Conservation (phyloP, 2,113 vertebrate genomes). For the Microcebus griseorufus region DNA sequence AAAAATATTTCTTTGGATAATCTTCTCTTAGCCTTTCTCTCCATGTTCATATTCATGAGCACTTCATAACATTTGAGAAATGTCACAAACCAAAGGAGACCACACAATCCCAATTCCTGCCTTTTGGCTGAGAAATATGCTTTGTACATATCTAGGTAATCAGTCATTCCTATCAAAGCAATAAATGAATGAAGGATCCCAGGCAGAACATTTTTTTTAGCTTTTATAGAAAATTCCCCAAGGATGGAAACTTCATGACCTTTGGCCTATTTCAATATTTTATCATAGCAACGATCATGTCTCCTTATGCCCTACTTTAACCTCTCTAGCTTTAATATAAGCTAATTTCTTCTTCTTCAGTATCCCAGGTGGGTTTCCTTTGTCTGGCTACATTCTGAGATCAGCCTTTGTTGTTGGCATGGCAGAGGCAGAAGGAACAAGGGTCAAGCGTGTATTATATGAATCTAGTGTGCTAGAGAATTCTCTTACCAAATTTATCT, state of each 20-base stretch:
- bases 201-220: not conserved
- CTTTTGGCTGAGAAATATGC: not conserved
- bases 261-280: conserved; percentile 31
- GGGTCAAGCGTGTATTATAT: not conserved
- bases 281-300: not conserved
- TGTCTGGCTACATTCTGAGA: not conserved
- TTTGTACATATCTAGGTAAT: conserved; percentile 1
- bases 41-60: not conserved
- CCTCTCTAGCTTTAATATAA: not conserved
- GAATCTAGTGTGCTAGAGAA: not conserved
- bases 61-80: not conserved
- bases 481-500: not conserved
- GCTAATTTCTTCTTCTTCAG: not conserved
- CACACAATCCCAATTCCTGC: not conserved
- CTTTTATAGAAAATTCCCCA: not conserved
- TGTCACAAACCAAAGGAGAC: not conserved
- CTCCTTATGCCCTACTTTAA: not conserved
- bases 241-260: not conserved
- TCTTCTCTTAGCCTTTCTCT: not conserved
- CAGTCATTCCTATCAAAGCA: not conserved
- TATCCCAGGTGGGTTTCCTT: not conserved
- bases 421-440: not conserved
- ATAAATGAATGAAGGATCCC: not conserved
- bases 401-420: not conserved
- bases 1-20: not conserved